Conservation (phyloP, 2,888 invertebrate genomes). For the Drosophila leonis region DNA sequence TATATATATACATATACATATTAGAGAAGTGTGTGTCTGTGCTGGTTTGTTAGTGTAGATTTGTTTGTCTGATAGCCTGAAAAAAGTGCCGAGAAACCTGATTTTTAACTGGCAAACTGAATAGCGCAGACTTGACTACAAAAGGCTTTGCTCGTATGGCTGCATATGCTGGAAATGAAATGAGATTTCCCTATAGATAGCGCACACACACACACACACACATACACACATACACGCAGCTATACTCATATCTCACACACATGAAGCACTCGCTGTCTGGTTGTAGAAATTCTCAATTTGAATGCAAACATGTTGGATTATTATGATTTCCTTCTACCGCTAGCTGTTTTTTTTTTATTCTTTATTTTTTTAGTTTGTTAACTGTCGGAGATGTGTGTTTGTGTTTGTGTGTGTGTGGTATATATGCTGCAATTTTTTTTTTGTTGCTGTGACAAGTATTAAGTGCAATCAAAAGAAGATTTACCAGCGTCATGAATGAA, state of each 20-base stretch:
- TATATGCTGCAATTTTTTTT: constrained; percentile 46
- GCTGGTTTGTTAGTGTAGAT: constrained; percentile 42
- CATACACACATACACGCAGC: constrained; percentile 20
- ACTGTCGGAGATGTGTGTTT: constrained; percentile 20
- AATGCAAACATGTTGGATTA: constrained; percentile 78
- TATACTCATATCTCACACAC: constrained; percentile 37
- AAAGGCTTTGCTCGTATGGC: constrained; percentile 40
- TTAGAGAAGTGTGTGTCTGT: constrained; percentile 2
- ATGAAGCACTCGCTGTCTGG: constrained; percentile 9
- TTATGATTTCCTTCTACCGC: constrained; percentile 74
- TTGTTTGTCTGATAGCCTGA: constrained; percentile 67
- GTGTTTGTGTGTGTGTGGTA: constrained; percentile 43
- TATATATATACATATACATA: constrained; percentile 35
- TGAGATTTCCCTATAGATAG: constrained; percentile 73
- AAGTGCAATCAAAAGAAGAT: constrained; percentile 81
- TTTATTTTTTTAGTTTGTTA: constrained; percentile 39
- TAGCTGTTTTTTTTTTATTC: constrained; percentile 53
- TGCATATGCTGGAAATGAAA: constrained; percentile 70
- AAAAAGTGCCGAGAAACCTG: constrained; percentile 69
- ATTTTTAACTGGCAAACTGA: constrained; percentile 76
- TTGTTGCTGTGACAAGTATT: constrained; percentile 74
- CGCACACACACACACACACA: constrained; percentile 37
- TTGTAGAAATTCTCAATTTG: constrained; percentile 73
- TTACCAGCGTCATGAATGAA: constrained; percentile 81
- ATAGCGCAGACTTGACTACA: constrained; percentile 49